Evolutionary conservation across 2,113 vertebrate species (phyloP).

Genomic region (Cyanistes caeruleus): DNA sequence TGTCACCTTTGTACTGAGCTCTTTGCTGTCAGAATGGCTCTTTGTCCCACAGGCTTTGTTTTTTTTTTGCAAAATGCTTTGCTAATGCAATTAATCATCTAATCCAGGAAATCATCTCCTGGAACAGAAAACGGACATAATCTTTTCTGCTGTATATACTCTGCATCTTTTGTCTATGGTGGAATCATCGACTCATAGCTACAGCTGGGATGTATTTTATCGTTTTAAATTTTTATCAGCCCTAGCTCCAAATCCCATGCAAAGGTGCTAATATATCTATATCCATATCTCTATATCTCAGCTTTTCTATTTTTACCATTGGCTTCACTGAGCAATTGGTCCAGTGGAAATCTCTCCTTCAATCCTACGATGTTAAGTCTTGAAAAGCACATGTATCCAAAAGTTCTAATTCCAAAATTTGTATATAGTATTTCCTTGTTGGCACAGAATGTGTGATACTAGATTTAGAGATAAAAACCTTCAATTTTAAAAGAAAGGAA

Average conservation of each 20-base stretch:
- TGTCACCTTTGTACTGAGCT: not conserved
- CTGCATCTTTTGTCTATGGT: not conserved
- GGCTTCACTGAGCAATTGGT: not conserved
- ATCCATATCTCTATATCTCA: not conserved
- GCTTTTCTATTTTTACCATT: not conserved
- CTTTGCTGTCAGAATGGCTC: not conserved
- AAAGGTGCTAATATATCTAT: not conserved
- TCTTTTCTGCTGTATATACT: not conserved
- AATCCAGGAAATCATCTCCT: not conserved
- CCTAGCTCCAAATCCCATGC: not conserved
- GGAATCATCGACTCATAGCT: not conserved
- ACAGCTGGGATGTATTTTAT: not conserved
- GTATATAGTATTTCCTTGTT: not conserved
- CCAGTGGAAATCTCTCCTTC: not conserved
- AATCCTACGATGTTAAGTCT: not conserved
- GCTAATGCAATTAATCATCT: not conserved
- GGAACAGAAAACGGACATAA: not conserved
- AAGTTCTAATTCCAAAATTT: not conserved
- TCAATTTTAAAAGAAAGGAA: not conserved
- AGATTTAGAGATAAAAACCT: not conserved
- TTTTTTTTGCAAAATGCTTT: not conserved
- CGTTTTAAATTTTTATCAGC: not conserved
- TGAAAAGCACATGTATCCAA: not conserved
- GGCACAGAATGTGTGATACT: not conserved
- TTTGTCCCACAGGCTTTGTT: not conserved